Evolutionary conservation across 2,888 invertebrate genomes (phyloP), one percentile per base, ranked within the genome.

Genomic region (Acleris laterana): DNA sequence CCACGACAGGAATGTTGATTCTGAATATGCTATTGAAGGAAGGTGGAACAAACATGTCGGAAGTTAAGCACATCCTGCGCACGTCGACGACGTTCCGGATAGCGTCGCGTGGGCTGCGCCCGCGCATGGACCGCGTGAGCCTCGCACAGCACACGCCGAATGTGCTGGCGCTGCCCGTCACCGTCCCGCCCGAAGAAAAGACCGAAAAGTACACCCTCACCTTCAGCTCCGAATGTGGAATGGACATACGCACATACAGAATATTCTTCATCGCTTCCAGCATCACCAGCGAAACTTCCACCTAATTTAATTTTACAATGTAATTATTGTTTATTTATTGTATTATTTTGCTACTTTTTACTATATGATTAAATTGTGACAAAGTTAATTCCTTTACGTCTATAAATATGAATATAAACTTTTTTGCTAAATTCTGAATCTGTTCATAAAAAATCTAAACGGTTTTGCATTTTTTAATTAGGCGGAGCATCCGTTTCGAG

Each of bases 211-310:
- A 86, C 69, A 73, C 85, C 2, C 68, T 93, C 6, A 84, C 83
- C 7, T 77, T 93, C n/a, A 87, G 85, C 9, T 93, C 93, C 2
- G 87, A 88, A 7, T 90, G 89, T 66, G 89, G 89, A 38, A 87
- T 90, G 87, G 93, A 93, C 69, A 81, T 93, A 63, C 86, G 93
- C 13, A 86, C 84, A 11, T 93, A 92, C 63, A 86, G 78, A 72
- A 81, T 93, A 56, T 49, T 88, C 11, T 89, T 92, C 63, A 72
- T 85, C 38, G 79, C 68, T 22, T 58, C 64, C 58, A 70, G 68
- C 32, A 69, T 38, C 49, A 38, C 48, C 20, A 59, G 58, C 20
- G 58, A 59, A 19, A 7, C 58, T 16, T 59, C 58, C 1, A 59
- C 19, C 20, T 59, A 32, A 59, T 32, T 32, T 2, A 7, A 9